A percentile compares a stretch with the other conserved stretches of the same genome.
phyloP scores from a whole-genome alignment of 2,113 vertebrate genomes.

The Gobio gobio region DNA sequence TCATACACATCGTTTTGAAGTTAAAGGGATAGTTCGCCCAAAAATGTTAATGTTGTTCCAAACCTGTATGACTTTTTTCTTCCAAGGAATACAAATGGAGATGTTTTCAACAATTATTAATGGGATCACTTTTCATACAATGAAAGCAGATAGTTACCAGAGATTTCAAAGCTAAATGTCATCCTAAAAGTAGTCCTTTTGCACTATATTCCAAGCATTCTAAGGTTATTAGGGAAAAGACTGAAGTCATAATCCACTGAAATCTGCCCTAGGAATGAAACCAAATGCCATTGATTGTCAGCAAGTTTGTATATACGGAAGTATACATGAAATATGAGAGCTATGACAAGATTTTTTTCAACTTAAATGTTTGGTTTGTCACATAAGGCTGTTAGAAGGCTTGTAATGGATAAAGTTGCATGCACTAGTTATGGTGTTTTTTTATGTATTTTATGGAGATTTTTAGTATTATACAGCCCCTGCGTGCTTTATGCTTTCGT shows the following conservation, averaged over 20 bases:
- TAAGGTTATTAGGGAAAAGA: neutral
- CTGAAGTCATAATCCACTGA: neutral
- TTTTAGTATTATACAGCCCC: neutral
- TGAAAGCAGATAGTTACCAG: neutral
- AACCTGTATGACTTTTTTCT: neutral
- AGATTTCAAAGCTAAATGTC: neutral
- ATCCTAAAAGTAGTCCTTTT: neutral
- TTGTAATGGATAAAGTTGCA: neutral
- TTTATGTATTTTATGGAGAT: neutral
- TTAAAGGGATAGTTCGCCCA: neutral
- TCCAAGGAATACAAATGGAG: neutral
- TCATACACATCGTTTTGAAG: neutral
- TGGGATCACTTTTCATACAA: neutral
- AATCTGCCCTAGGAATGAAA: neutral
- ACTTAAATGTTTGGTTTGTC: neutral
- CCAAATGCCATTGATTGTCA: neutral
- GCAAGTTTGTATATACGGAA: neutral
- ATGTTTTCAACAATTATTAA: neutral
- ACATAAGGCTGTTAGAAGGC: neutral
- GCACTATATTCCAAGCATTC: neutral
- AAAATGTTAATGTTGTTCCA: neutral
- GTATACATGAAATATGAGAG: neutral
- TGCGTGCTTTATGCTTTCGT: neutral
- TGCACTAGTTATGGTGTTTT: neutral
- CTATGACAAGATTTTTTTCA: neutral